These are phyloP conservation scores for Arenaria interpres DNA, from an alignment of 2,113 vertebrate species.

Conservation along the genomic window DNA sequence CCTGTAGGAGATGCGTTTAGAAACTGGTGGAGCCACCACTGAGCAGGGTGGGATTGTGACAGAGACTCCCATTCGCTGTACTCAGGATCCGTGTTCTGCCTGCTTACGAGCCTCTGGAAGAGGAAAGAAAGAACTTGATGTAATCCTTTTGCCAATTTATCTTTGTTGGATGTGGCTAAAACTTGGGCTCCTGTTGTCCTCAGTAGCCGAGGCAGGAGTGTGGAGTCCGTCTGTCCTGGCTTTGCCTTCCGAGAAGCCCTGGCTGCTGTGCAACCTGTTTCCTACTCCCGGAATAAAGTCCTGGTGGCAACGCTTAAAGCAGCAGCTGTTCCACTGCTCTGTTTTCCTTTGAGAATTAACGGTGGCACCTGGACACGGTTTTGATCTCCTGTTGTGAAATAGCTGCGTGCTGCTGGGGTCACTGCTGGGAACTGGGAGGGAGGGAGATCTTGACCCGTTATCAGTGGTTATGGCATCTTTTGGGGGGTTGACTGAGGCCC, in stretches of 20 bases:
- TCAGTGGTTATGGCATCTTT: background rate
- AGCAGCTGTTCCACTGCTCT: background rate
- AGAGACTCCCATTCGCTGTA: background rate
- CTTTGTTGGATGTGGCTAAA: background rate
- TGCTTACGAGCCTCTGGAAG: background rate
- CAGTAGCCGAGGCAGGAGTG: background rate
- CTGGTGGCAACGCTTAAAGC: background rate
- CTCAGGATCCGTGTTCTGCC: background rate
- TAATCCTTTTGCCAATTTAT: background rate
- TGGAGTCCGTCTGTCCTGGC: background rate
- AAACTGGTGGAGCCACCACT: background rate
- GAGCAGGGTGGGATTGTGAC: background rate
- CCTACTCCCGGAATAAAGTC: background rate
- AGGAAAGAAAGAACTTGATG: background rate
- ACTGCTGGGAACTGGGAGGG: background rate
- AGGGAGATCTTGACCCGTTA: background rate
- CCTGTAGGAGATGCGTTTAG: background rate
- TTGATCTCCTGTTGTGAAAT: background rate
- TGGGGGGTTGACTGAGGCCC: background rate
- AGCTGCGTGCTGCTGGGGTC: background rate
- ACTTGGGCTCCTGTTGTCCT: background rate
- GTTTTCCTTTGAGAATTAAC: background rate
- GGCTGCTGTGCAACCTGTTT: background rate
- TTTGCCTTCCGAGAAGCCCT: background rate
- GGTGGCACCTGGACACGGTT: background rate